phyloP scores from a whole-genome alignment of 2,888 invertebrate species.

The Rapana venosa region DNA sequence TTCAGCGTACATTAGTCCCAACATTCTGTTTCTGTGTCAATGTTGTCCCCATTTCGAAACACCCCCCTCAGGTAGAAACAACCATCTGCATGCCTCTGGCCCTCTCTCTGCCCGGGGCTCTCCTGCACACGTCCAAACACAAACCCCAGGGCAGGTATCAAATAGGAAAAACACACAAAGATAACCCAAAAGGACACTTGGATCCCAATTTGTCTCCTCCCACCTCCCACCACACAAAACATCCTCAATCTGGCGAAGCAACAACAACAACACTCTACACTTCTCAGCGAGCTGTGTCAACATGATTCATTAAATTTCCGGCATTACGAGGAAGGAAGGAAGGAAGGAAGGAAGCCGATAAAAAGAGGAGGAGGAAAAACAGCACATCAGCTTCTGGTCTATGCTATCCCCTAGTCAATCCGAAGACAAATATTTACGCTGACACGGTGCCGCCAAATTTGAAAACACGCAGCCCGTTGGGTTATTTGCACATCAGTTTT shows the following conservation, averaged over 20 bases:
- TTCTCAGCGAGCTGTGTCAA: constrained; percentile 22
- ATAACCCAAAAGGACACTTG: neutral
- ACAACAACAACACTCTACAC: constrained; percentile 4
- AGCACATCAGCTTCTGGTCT: neutral
- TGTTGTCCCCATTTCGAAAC: too few relatives aligned
- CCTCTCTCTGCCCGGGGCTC: too few relatives aligned
- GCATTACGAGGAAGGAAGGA: neutral
- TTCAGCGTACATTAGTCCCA: too few relatives aligned
- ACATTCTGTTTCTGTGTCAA: too few relatives aligned
- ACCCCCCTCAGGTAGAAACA: too few relatives aligned
- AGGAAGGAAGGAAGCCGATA: neutral
- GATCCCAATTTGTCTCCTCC: neutral
- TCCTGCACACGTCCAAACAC: too few relatives aligned
- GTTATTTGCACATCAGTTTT: constrained; percentile 49
- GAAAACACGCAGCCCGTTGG: neutral
- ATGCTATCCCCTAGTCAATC: neutral
- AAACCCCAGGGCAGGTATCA: too few relatives aligned
- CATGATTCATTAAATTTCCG: constrained; percentile 30
- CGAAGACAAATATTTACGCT: constrained; percentile 33
- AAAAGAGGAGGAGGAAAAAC: neutral
- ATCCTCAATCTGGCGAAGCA: neutral
- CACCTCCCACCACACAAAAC: neutral
- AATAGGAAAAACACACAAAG: neutral
- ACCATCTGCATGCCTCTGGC: too few relatives aligned
- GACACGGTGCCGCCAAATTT: constrained; percentile 28